These are phyloP conservation scores for Arenaria interpres DNA, from an alignment of 2,113 vertebrate genomes.

Conservation along the genomic window DNA sequence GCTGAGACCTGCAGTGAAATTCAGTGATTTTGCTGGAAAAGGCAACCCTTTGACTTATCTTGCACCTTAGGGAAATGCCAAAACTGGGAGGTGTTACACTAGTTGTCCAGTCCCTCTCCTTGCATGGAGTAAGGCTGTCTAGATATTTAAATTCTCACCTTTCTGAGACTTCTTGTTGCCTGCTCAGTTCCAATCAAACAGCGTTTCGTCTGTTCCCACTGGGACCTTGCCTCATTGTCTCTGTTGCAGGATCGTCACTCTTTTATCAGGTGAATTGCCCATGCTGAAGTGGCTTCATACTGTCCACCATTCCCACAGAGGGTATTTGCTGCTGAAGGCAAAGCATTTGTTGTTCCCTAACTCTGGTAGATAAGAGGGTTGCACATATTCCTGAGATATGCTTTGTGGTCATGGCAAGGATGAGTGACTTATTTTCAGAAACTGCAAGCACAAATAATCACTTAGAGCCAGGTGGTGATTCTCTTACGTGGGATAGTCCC, in stretches of 20 bases:
- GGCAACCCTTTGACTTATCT: neutral
- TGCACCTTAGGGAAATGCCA: neutral
- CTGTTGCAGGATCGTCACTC: neutral
- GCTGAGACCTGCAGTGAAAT: neutral
- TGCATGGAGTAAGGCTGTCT: neutral
- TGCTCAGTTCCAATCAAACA: neutral
- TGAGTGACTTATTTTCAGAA: neutral
- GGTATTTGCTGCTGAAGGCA: neutral
- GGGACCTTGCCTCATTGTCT: neutral
- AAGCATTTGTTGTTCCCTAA: neutral
- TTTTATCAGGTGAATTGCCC: neutral
- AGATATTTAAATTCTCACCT: neutral
- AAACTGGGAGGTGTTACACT: neutral
- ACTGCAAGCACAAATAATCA: neutral
- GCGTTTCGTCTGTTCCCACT: neutral
- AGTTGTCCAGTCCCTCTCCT: neutral
- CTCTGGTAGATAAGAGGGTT: neutral
- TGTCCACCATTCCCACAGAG: neutral
- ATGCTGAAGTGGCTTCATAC: neutral
- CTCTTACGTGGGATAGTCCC: fast-evolving
- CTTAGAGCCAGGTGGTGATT: neutral
- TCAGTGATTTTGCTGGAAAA: neutral
- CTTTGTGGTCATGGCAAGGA: neutral
- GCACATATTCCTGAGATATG: neutral
- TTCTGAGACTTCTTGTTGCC: neutral